Evolutionary conservation across 2,113 vertebrate species (phyloP), one percentile per base, ranked within the genome.

Genomic region (Regulus satrapa): DNA sequence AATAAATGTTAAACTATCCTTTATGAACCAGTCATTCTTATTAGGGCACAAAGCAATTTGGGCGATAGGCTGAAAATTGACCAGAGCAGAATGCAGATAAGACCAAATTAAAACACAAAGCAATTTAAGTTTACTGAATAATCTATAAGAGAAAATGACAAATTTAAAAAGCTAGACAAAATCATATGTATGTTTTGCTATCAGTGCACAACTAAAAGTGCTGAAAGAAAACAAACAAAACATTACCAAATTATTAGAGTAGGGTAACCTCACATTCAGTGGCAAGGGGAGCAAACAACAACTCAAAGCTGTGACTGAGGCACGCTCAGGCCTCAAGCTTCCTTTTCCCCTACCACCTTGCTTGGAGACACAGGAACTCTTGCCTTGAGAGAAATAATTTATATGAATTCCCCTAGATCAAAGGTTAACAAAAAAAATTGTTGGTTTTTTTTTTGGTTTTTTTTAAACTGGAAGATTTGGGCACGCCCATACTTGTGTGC

Each of bases 101-200:
- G 76, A 88, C 45, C 41, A 16, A 92, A 85, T 89, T 73, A 85
- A 89, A 91, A 79, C 34, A 91, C 69, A 95, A 96, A 88, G 31
- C 66, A 94, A 85, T 76, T 59, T 89, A 23, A 87, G 29, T 91
- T 92, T 79, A 78, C 66, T 51, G 66, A 61, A 83, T 85, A 89
- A 91, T 89, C 93, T 79, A 8, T 76, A 93, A 48, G 5, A 92
- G 49, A n/a, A 86, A 91, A 82, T 46, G 82, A 77, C 34, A 74
- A 92, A 91, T 81, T 82, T 6, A 14, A 88, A 89, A 95, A 89
- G 23, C 32, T 51, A 59, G 55, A 74, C 48, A 89, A 91, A 95
- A 91, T 56, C 38, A 62, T 36, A 79, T 55, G 46, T 36, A 58
- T 29, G 20, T 78, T 95, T 94, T 78, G 43, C 81, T 94, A 89